Conservation (phyloP, 2,797 vertebrate genomes). For the Acropternis orthonyx region DNA sequence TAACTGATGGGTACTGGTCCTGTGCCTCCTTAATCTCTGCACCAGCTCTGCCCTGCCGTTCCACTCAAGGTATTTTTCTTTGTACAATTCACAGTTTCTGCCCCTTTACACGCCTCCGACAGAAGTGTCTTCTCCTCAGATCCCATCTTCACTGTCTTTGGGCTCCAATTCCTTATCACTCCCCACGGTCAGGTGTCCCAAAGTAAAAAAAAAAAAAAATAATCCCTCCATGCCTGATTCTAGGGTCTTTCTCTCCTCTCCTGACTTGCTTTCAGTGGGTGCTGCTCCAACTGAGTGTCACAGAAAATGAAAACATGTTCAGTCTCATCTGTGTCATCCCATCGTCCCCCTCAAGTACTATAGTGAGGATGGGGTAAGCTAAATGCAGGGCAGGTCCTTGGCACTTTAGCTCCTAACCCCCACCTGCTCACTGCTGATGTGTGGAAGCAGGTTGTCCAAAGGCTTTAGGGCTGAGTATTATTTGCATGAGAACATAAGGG, state of each 20-base stretch:
- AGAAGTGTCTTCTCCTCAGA: background rate
- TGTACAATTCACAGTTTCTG: background rate
- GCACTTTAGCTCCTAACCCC: background rate
- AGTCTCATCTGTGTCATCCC: background rate
- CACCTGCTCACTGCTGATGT: background rate
- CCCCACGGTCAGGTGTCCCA: background rate
- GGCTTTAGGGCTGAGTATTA: background rate
- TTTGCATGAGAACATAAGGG: background rate
- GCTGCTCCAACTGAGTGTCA: background rate
- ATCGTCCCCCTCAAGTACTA: background rate
- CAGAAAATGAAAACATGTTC: background rate
- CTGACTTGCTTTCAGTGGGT: background rate
- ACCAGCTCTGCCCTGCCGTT: background rate
- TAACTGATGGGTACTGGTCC: background rate
- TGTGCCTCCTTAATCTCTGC: background rate
- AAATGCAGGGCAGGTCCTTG: background rate
- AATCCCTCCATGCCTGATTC: background rate
- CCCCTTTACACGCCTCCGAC: background rate
- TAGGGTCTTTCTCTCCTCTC: background rate
- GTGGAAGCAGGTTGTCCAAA: background rate
- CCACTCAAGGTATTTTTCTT: background rate
- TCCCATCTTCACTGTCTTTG: background rate
- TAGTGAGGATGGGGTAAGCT: background rate
- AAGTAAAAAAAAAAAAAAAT: background rate
- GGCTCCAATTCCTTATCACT: background rate